Percentiles rank a stretch among this genome's conserved stretches.
Evolutionary conservation across 2,888 invertebrate species (phyloP).

Genomic region (Polyploca ridens): DNA sequence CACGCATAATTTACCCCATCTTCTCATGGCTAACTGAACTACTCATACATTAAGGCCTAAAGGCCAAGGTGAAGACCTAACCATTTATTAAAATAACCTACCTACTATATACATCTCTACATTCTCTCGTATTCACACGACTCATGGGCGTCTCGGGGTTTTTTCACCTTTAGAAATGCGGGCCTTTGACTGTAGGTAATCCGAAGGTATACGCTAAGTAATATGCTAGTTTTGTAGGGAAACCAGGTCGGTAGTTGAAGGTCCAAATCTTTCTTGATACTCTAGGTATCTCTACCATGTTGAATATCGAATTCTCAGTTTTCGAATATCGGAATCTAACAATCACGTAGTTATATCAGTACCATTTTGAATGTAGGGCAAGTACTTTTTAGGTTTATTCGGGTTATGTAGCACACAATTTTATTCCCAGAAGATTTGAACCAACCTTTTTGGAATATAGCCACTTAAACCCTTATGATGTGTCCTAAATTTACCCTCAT

Average conservation of each 20-base stretch:
- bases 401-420: background rate
- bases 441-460: background rate
- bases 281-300: background rate
- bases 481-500: background rate
- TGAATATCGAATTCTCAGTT: background rate
- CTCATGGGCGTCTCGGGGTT: background rate
- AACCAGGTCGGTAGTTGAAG: conserved; percentile 45
- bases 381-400: background rate
- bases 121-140: background rate
- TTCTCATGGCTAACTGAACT: background rate
- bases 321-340: background rate
- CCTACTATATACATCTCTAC: background rate
- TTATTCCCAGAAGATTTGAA: background rate
- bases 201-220: background rate
- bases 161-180: conserved; percentile 17
- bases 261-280: conserved; percentile 20
- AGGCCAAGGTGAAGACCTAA: background rate
- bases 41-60: background rate
- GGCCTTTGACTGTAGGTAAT: conserved; percentile 46
- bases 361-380: background rate
- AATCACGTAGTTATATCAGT: background rate
- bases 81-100: conserved; percentile 5
- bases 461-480: background rate
- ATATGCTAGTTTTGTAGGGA: conserved; percentile 20
- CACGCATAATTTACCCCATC: background rate